Evolutionary conservation across 2,113 vertebrate genomes (phyloP).

Genomic region (Cyanoliseus patagonus): DNA sequence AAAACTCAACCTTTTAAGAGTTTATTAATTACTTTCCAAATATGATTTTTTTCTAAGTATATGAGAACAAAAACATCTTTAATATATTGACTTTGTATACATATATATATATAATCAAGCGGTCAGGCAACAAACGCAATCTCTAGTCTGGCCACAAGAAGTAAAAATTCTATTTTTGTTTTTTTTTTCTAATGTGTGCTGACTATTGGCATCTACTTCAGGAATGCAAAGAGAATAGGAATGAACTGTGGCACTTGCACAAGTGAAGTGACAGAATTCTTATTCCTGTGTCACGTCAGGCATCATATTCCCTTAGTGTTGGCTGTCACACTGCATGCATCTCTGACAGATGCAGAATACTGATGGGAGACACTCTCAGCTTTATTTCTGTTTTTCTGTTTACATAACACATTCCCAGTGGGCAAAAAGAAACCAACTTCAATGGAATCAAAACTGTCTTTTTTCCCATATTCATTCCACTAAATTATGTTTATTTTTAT

Average conservation of each 20-base stretch:
- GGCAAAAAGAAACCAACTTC: background rate
- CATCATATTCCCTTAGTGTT: background rate
- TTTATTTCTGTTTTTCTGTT: conserved; percentile 18
- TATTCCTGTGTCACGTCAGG: background rate
- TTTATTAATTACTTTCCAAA: background rate
- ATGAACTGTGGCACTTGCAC: background rate
- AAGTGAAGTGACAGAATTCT: conserved; percentile 33
- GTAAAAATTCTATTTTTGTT: background rate
- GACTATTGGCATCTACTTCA: background rate
- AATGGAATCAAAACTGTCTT: background rate
- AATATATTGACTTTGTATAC: background rate
- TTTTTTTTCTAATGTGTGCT: background rate
- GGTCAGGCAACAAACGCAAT: background rate
- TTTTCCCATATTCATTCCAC: background rate
- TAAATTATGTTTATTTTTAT: background rate
- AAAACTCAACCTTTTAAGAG: background rate
- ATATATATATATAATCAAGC: background rate
- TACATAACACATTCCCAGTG: background rate
- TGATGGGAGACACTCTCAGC: background rate
- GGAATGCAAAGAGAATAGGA: background rate
- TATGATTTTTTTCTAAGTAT: background rate
- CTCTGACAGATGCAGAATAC: background rate
- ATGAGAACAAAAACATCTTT: background rate
- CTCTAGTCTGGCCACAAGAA: background rate
- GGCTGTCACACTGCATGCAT: background rate